Evolutionary conservation across 1,140 invertebrate species (phyloP), one percentile per base, ranked within the genome.

Genomic region (Anoplolepis gracilipes): DNA sequence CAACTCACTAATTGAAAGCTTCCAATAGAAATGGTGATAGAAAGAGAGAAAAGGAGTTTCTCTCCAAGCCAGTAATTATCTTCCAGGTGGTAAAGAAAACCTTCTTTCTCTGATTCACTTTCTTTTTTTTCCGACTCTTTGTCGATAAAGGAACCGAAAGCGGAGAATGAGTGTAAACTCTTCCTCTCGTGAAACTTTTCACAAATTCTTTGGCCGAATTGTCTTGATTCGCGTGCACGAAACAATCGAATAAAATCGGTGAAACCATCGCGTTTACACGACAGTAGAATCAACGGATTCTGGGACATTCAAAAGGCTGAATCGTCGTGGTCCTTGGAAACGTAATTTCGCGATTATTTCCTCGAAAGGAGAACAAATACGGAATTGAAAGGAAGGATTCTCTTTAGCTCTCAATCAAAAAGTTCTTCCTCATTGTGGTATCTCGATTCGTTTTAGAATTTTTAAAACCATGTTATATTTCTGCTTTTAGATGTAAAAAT

Each of bases 1-100:
- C 75, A 70, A 81, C 72, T 67, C 57, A 55, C 79, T 90, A 89
- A 90, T 90, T 90, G 88, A 89, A 90, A 90, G 67, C 75, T 73
- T 61, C 69, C 10, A 33, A 19, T 39, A 39, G 57, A 61, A 55
- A 61, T n/a, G 36, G 28, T 36, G 25, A 62, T 8, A 61, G 25
- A 33, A 55, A 73, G 28, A 46, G 69, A 36, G 46, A 57, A 16
- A 22, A 42, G 11, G 11, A n/a, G 28, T 16, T 46, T 46, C 8
- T 25, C 22, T 61, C 22, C 61, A 67, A 42, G 30, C 67, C 30
- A 46, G 88, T 84, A 89, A 89, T 89, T 89, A 87, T 89, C 81
- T 84, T 79, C 25, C 59, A 65, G 72, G 30, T 72, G 53, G 10
- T 57, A 65, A 73, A 79, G 88, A 86, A 89, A 89, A 42, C 46